Evolutionary conservation across 2,113 vertebrate genomes (phyloP).

Genomic region (Trichechus manatus): DNA sequence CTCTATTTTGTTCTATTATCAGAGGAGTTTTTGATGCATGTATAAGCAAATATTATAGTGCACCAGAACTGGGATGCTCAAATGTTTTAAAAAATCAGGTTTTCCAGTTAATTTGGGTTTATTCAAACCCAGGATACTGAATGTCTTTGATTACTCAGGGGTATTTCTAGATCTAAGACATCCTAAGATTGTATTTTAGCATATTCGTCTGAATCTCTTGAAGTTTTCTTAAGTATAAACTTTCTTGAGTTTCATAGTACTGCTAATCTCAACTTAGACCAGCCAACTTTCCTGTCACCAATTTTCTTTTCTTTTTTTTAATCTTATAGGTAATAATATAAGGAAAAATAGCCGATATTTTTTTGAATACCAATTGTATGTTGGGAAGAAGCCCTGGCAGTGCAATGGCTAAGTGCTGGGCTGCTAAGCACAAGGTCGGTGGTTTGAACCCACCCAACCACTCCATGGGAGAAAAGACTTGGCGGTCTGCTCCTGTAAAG

Average conservation of each 20-base stretch:
- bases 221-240: constrained; percentile 66
- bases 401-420: not conserved
- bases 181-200: constrained; percentile 74
- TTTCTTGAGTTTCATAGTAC: constrained; percentile 36
- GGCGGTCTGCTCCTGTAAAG: not conserved
- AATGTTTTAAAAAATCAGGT: constrained; percentile 79
- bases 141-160: constrained; percentile 81
- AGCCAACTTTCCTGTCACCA: not conserved
- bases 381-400: not conserved
- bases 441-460: not conserved
- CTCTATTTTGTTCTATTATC: constrained; percentile 75
- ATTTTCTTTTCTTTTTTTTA: not conserved
- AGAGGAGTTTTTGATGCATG: constrained; percentile 73
- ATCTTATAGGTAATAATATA: not conserved
- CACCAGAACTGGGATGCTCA: constrained; percentile 72
- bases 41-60: constrained; percentile 75
- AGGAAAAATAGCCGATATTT: not conserved
- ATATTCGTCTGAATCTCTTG: constrained; percentile 69
- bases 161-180: constrained; percentile 76
- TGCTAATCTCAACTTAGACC: not conserved
- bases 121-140: constrained; percentile 78
- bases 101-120: constrained; percentile 79
- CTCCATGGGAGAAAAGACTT: not conserved
- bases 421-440: not conserved
- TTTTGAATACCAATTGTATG: not conserved